Conservation (phyloP, 2,113 vertebrate species). For the Riparia riparia region DNA sequence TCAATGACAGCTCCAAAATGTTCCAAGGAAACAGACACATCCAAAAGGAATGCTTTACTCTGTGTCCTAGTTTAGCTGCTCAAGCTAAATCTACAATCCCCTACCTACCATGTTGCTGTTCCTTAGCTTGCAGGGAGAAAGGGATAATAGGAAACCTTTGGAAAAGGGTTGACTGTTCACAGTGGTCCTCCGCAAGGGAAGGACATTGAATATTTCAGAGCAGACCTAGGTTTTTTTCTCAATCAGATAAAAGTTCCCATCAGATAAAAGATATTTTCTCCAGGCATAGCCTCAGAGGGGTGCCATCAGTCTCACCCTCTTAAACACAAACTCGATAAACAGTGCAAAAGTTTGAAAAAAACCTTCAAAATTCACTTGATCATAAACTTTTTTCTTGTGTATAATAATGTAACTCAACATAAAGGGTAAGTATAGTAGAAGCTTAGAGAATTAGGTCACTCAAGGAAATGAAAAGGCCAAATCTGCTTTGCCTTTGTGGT, state of each 20-base stretch:
- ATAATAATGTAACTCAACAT: neutral
- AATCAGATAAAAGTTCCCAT: neutral
- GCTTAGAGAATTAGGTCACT: neutral
- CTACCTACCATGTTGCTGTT: accelerated
- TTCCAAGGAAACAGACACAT: neutral
- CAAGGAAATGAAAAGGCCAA: constrained; percentile 1
- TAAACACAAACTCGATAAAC: neutral
- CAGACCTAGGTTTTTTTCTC: neutral
- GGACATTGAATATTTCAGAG: neutral
- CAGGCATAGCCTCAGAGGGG: neutral
- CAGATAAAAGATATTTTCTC: neutral
- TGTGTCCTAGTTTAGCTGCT: neutral
- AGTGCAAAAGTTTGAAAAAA: neutral
- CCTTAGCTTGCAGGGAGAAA: neutral
- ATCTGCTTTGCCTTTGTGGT: neutral
- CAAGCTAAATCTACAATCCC: neutral
- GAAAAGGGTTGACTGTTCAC: neutral
- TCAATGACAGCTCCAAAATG: neutral
- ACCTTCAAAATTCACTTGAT: neutral
- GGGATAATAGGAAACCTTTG: neutral
- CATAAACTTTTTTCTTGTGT: neutral
- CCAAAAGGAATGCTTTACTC: neutral
- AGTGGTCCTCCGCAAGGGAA: neutral
- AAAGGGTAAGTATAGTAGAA: neutral
- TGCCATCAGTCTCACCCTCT: neutral